Evolutionary conservation across 2,888 invertebrate species (phyloP).

Genomic region (Campoplex nolae): DNA sequence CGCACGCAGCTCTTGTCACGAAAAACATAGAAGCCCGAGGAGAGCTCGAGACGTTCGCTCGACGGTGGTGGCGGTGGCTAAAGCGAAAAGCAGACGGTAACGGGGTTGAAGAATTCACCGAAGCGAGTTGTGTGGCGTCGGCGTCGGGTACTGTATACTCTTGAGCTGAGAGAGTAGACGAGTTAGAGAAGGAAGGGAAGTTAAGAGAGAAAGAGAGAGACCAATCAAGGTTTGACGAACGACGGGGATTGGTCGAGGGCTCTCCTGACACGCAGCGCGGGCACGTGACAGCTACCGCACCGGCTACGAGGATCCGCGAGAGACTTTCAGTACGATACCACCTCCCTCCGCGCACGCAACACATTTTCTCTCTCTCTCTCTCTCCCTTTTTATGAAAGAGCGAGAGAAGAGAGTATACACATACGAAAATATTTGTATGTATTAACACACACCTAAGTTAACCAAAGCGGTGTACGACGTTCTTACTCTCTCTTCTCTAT

Average conservation of each 20-base stretch:
- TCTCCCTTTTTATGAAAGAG: conserved; percentile 44
- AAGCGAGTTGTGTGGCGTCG: conserved; percentile 73
- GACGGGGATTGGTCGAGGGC: conserved; percentile 84
- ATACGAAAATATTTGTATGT: conserved; percentile 35
- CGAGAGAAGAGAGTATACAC: conserved; percentile 49
- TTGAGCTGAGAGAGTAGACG: conserved; percentile 48
- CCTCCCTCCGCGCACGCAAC: conserved; percentile 84
- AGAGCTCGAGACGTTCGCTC: conserved; percentile 64
- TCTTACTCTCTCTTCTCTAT: conserved; percentile 53
- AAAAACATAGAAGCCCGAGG: conserved; percentile 25
- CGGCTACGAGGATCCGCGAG: conserved; percentile 82
- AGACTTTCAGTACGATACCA: conserved; percentile 84
- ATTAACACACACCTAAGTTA: conserved; percentile 56
- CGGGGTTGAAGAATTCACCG: conserved; percentile 84
- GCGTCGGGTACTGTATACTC: conserved; percentile 52
- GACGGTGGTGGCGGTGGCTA: conserved; percentile 55
- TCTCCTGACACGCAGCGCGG: conserved; percentile 84
- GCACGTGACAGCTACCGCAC: conserved; percentile 85
- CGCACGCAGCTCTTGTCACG: conserved; percentile 63
- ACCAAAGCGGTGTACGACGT: conserved; percentile 52
- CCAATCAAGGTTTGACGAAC: conserved; percentile 87
- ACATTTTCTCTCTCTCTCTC: conserved; percentile 73
- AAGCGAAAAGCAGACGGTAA: conserved; percentile 76
- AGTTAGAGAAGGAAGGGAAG: conserved; percentile 57
- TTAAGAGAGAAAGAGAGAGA: conserved; percentile 82